Percentiles rank a stretch among this genome's conserved stretches.
Conservation (phyloP, 2,113 vertebrate genomes). For the Coturnix japonica region DNA sequence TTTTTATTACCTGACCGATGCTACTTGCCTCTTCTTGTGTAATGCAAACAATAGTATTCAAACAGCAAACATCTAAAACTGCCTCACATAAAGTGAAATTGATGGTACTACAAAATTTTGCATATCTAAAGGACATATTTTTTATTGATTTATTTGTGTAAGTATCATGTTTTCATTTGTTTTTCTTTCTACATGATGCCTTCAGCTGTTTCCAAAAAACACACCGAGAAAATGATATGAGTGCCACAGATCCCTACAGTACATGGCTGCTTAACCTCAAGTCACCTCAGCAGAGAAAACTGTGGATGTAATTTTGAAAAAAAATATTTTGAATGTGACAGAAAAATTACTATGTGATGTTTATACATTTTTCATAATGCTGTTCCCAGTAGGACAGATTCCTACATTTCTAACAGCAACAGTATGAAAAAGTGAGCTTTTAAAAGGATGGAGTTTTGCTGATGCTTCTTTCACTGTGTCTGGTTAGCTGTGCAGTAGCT, state of each 20-base stretch:
- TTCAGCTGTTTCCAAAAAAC: slow-evolving; percentile 30
- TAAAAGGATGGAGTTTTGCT: slow-evolving; percentile 71
- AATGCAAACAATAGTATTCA: background rate
- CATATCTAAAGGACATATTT: background rate
- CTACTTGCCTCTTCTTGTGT: background rate
- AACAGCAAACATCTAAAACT: background rate
- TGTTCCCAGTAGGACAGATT: slow-evolving; percentile 72
- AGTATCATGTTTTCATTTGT: background rate
- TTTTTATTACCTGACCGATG: background rate
- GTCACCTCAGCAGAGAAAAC: slow-evolving; percentile 69
- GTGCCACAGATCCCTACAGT: slow-evolving; percentile 3
- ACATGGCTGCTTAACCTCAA: slow-evolving; percentile 68
- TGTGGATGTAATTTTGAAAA: slow-evolving; percentile 63
- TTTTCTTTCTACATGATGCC: background rate
- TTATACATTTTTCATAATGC: slow-evolving; percentile 80
- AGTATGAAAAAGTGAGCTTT: slow-evolving; percentile 61
- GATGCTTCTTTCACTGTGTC: slow-evolving; percentile 59
- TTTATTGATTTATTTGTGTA: background rate
- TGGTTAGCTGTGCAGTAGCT: slow-evolving; percentile 60
- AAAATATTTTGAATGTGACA: slow-evolving; percentile 78
- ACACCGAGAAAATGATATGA: slow-evolving; percentile 12
- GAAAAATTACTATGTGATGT: slow-evolving; percentile 76
- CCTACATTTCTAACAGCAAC: slow-evolving; percentile 65
- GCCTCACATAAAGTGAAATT: background rate
- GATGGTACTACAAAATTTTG: background rate